Evolutionary conservation across 2,888 invertebrate species (phyloP).

Genomic region (Falcaria lacertinaria): DNA sequence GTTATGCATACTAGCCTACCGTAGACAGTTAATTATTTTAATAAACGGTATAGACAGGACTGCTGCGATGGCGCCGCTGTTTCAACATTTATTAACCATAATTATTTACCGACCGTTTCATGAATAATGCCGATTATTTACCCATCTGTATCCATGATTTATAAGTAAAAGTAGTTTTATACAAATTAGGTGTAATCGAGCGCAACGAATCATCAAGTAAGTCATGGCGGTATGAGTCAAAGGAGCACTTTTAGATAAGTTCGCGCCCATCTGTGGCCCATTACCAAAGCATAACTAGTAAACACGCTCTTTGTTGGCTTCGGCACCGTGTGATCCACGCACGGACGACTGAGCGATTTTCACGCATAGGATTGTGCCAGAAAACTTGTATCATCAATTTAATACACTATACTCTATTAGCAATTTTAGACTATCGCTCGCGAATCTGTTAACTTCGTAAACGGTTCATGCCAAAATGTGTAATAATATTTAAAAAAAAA

Average conservation of each 20-base stretch:
- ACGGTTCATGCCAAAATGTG: background rate
- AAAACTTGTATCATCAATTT: background rate
- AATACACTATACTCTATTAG: background rate
- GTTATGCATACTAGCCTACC: background rate
- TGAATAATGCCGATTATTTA: background rate
- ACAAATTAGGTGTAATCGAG: background rate
- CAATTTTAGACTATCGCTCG: background rate
- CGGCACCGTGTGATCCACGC: conserved; percentile 7
- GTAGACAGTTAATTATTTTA: background rate
- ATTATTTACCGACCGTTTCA: background rate
- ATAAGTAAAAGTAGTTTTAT: too few species aligned
- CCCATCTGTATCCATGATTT: too few species aligned
- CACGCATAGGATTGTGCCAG: background rate
- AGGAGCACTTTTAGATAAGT: conserved; percentile 7
- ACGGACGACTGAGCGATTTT: conserved; percentile 16
- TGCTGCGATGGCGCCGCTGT: background rate
- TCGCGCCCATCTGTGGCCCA: conserved; percentile 10
- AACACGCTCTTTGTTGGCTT: conserved; percentile 14
- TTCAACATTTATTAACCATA: background rate
- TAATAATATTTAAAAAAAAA: too few species aligned
- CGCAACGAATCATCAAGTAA: conserved; percentile 1
- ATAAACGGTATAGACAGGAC: background rate
- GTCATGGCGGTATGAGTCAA: conserved; percentile 8
- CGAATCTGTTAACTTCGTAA: background rate
- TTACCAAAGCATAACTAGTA: conserved; percentile 17